These are phyloP conservation scores for Albula goreensis DNA, from an alignment of 2,113 vertebrate genomes.

Conservation along the genomic window DNA sequence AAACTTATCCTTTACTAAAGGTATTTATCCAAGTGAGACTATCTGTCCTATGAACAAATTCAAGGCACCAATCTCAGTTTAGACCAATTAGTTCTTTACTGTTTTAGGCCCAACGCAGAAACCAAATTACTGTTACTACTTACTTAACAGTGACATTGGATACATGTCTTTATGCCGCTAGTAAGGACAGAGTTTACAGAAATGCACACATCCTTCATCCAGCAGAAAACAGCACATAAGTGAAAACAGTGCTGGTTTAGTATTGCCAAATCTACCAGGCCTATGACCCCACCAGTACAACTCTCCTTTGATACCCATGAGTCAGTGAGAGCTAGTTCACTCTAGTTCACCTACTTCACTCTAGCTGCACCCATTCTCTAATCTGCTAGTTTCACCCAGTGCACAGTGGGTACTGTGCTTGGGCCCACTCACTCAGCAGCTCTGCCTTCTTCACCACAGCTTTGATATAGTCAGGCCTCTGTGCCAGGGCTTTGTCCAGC, in stretches of 20 bases:
- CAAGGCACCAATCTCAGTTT: not conserved
- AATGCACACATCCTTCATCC: not conserved
- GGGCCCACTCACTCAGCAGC: conserved; percentile 80
- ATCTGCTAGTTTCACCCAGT: not conserved
- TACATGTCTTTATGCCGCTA: not conserved
- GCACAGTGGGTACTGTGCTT: not conserved
- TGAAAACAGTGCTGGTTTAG: not conserved
- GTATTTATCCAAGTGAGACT: too few relatives aligned
- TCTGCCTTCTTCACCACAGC: conserved; percentile 98
- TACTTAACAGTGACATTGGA: not conserved
- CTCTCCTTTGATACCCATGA: not conserved
- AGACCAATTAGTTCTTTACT: not conserved
- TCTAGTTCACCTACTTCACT: too few relatives aligned
- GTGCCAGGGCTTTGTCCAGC: conserved; percentile 90
- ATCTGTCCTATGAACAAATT: too few relatives aligned
- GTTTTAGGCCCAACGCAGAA: too few relatives aligned
- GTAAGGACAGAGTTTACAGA: too few relatives aligned
- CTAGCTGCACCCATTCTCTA: not conserved
- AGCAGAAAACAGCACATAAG: not conserved
- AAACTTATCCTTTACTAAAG: too few relatives aligned
- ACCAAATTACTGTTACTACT: too few relatives aligned
- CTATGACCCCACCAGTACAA: not conserved
- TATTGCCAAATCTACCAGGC: not conserved
- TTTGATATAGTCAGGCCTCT: conserved; percentile 95
- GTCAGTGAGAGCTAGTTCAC: too few relatives aligned